Conservation (phyloP, 2,797 vertebrate species). For the Rhinogobio ventralis region DNA sequence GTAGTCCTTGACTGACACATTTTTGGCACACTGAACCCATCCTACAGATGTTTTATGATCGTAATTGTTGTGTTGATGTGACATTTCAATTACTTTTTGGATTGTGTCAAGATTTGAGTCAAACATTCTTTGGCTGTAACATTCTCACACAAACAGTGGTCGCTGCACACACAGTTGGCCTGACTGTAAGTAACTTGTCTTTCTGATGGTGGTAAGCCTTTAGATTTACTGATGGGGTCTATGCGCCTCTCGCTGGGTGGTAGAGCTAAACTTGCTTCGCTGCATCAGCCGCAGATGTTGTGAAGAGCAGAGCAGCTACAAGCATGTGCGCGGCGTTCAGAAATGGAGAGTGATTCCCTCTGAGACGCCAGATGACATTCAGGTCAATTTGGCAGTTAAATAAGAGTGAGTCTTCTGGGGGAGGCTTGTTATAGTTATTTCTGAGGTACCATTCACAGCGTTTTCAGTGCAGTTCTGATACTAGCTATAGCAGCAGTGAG, state of each 20-base stretch:
- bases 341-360: slow-evolving; percentile 33
- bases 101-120: background rate
- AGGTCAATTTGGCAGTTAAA: slow-evolving; percentile 48
- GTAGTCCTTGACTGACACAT: background rate
- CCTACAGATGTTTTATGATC: background rate
- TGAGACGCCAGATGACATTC: slow-evolving; percentile 52
- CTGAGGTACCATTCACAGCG: slow-evolving; percentile 25
- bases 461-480: slow-evolving; percentile 15
- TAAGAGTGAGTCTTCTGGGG: slow-evolving; percentile 40
- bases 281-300: slow-evolving; percentile 59
- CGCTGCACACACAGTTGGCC: slow-evolving; percentile 28
- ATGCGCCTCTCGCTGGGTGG: slow-evolving; percentile 74
- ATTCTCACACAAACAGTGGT: slow-evolving; percentile 49
- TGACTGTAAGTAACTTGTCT: slow-evolving; percentile 44
- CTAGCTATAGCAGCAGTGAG: slow-evolving; percentile 4
- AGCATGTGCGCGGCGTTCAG: slow-evolving; percentile 26
- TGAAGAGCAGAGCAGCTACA: slow-evolving; percentile 40
- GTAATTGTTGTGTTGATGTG: background rate
- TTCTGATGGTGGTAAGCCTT: slow-evolving; percentile 71
- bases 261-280: slow-evolving; percentile 41
- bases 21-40: background rate
- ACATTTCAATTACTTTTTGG: slow-evolving; percentile 6
- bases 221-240: slow-evolving; percentile 76
- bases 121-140: background rate
- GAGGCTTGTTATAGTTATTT: slow-evolving; percentile 44